phyloP scores from a whole-genome alignment of 2,797 vertebrate genomes.

The Eospalax fontanierii region DNA sequence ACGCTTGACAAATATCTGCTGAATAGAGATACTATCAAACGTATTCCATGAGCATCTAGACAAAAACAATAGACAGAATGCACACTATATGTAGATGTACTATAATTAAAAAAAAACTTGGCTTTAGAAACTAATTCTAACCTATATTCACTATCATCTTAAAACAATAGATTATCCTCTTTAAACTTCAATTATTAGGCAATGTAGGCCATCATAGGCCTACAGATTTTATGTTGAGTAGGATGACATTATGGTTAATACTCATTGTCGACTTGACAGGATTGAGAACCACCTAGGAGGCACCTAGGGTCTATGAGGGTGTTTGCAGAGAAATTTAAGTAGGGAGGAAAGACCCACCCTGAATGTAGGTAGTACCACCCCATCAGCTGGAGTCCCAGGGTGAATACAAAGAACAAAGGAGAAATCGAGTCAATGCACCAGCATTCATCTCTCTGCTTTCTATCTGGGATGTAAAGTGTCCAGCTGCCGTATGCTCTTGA shows the following conservation, averaged over 20 bases:
- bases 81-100: background rate
- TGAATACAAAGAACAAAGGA: background rate
- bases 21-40: constrained; percentile 29
- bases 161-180: constrained; percentile 9
- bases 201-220: background rate
- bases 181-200: constrained; percentile 1
- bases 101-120: background rate
- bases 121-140: constrained; percentile 47
- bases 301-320: background rate
- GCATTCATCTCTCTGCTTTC: background rate
- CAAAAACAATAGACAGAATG: background rate
- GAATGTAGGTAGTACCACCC: no score
- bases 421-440: background rate
- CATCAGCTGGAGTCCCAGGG: background rate
- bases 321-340: background rate
- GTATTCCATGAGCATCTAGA: background rate
- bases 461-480: background rate
- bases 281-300: background rate
- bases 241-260: background rate
- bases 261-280: background rate
- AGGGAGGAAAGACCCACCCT: background rate
- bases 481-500: background rate
- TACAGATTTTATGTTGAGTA: constrained; percentile 23
- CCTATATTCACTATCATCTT: constrained; percentile 4
- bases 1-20: background rate